Conservation (phyloP, 2,113 vertebrate genomes). For the Ceuthmochares aereus region DNA sequence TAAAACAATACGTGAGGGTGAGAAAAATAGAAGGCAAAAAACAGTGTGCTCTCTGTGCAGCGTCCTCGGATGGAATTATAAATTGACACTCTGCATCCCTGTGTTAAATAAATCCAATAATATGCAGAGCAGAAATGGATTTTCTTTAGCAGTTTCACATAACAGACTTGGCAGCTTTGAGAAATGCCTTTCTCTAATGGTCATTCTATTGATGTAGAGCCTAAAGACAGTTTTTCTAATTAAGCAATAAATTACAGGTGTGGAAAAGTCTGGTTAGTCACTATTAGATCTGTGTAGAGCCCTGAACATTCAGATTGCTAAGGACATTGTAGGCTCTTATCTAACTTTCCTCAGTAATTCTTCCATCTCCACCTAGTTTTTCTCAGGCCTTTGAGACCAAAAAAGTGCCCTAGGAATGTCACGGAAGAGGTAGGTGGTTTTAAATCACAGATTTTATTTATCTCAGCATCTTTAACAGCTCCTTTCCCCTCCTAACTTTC, state of each 20-base stretch:
- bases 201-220: conserved; percentile 40
- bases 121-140: conserved; percentile 18
- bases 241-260: conserved; percentile 63
- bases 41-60: not conserved
- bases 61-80: conserved; percentile 26
- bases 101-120: conserved; percentile 26
- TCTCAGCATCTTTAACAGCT: not conserved
- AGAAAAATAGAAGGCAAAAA: not conserved
- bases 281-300: not conserved
- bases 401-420: not conserved
- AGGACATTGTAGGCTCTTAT: not conserved
- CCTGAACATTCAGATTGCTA: conserved; percentile 5
- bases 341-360: not conserved
- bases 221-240: conserved; percentile 59
- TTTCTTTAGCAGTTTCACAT: conserved; percentile 29
- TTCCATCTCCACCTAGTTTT: not conserved
- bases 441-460: not conserved
- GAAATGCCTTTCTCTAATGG: conserved; percentile 53
- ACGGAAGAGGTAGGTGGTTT: not conserved
- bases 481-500: not conserved
- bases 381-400: not conserved
- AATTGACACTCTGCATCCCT: not conserved
- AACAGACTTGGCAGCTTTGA: conserved; percentile 25
- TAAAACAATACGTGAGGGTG: not conserved
- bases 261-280: conserved; percentile 30